Evolutionary conservation across 1,140 invertebrate species (phyloP).

Genomic region (Bactericera cockerelli): DNA sequence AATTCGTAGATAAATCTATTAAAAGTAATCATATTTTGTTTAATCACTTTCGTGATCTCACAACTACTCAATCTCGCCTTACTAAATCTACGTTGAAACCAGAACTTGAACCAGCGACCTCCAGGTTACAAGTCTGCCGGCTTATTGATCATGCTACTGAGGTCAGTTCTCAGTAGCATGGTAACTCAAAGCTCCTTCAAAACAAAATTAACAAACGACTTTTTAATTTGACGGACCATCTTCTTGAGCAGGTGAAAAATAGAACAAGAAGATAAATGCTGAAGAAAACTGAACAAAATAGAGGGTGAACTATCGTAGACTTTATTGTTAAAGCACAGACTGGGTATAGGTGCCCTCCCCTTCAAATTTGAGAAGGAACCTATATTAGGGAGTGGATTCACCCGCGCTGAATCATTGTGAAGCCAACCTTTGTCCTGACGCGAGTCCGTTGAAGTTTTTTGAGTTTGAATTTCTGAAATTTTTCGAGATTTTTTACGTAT

Average conservation of each 20-base stretch:
- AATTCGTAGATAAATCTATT: too few species aligned
- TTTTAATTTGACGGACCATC: too few species aligned
- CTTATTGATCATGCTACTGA: too few species aligned
- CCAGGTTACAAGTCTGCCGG: too few species aligned
- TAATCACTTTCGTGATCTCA: too few species aligned
- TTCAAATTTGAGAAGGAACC: neutral
- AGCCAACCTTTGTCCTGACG: neutral
- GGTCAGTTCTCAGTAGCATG: too few species aligned
- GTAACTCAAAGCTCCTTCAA: too few species aligned
- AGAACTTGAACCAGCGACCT: too few species aligned
- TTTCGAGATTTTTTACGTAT: conserved; percentile 2
- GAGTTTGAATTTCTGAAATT: neutral
- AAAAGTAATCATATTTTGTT: too few species aligned
- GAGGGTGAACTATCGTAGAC: neutral
- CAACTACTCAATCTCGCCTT: too few species aligned
- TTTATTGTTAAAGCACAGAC: neutral
- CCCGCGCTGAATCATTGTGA: neutral
- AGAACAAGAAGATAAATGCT: neutral
- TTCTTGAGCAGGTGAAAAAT: neutral
- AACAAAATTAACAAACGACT: too few species aligned
- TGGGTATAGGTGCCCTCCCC: neutral
- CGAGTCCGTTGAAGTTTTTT: neutral
- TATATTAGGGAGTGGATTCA: neutral
- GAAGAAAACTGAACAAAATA: neutral
- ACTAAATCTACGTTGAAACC: too few species aligned